Conservation (phyloP, 2,797 vertebrate genomes). For the Heliangelus exortis region DNA sequence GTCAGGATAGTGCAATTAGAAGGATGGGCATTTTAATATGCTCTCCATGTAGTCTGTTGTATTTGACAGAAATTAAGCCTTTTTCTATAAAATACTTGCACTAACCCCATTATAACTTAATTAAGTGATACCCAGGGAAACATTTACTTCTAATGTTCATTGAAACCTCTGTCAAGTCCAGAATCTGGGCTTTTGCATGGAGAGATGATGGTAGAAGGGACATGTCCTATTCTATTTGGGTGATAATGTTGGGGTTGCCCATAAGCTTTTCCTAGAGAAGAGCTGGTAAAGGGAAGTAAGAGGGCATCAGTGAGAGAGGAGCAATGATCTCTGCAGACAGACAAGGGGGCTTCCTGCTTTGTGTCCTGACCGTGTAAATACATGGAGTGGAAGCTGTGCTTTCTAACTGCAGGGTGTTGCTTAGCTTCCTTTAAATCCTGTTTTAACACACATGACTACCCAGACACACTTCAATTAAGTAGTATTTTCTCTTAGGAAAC, state of each 20-base stretch:
- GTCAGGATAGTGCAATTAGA: not conserved
- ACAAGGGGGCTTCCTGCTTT: not conserved
- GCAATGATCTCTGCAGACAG: not conserved
- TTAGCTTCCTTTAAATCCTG: not conserved
- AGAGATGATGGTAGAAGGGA: not conserved
- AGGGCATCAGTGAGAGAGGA: not conserved
- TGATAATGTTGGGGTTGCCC: not conserved
- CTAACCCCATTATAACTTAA: not conserved
- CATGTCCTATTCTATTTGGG: not conserved
- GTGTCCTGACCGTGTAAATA: not conserved
- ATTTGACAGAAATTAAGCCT: not conserved
- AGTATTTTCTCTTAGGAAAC: constrained; percentile 18
- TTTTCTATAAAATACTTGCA: not conserved
- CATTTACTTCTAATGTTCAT: not conserved
- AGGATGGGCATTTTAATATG: not conserved
- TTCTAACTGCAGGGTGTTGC: not conserved
- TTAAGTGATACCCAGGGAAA: not conserved
- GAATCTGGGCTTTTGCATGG: not conserved
- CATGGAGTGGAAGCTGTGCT: not conserved
- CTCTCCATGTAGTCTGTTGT: not conserved
- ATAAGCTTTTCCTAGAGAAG: not conserved
- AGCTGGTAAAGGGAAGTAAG: not conserved
- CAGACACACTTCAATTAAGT: not conserved
- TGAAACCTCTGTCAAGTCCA: not conserved
- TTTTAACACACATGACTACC: not conserved